Percentiles rank a stretch among this genome's conserved stretches.
Conservation (phyloP, 2,888 invertebrate species). For the Apoda limacodes region DNA sequence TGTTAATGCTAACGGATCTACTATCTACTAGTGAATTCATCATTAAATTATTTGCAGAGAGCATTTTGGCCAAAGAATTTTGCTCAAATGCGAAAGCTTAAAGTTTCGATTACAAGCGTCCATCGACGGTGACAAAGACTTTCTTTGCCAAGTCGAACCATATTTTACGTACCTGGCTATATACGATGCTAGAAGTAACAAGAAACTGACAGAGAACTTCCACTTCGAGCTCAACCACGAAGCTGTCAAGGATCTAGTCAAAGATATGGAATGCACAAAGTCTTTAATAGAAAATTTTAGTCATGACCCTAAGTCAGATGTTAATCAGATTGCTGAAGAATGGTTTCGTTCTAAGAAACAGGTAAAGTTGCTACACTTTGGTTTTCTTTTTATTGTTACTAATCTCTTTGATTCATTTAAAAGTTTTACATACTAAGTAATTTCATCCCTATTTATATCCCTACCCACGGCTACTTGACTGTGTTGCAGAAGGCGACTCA, state of each 20-base stretch:
- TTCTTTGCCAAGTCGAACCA: conserved; percentile 89
- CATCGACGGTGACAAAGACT: conserved; percentile 79
- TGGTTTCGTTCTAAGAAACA: conserved; percentile 79
- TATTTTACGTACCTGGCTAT: conserved; percentile 91
- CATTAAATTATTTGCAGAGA: no score
- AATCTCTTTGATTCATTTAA: background rate
- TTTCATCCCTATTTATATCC: background rate
- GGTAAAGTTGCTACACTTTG: no score
- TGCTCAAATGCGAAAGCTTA: conserved; percentile 85
- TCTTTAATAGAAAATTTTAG: conserved; percentile 64
- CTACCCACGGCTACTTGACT: no score
- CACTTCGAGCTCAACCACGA: conserved; percentile 88
- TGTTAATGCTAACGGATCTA: no score
- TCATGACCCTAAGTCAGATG: conserved; percentile 70
- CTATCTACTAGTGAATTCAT: no score
- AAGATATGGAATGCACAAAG: conserved; percentile 54
- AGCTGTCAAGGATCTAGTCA: conserved; percentile 72
- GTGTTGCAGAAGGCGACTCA: no score
- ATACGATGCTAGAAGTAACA: conserved; percentile 88
- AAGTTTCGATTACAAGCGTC: conserved; percentile 87
- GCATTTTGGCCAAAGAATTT: conserved; percentile 87
- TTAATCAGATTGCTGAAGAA: conserved; percentile 78
- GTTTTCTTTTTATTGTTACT: conserved; percentile 1
- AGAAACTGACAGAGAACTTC: conserved; percentile 94
- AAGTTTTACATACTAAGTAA: background rate